phyloP scores from a whole-genome alignment of 2,888 invertebrate species.

The Nipponacmea schrenckii region DNA sequence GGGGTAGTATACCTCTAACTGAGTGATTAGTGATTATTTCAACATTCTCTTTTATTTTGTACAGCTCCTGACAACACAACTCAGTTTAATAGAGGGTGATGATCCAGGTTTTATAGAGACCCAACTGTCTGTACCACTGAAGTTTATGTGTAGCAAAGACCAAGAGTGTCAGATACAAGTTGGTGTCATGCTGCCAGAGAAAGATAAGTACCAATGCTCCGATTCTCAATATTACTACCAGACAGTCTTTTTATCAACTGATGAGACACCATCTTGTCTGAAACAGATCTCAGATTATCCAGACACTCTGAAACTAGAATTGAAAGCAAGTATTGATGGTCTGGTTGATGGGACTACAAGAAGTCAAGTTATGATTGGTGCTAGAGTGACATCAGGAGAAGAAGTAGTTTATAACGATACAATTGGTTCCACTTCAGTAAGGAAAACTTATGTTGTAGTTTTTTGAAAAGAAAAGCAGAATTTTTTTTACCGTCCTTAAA shows the following conservation, averaged over 20 bases:
- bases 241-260: constrained; percentile 17
- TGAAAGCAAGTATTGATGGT: constrained; percentile 40
- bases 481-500: too few species aligned
- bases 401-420: constrained; percentile 17
- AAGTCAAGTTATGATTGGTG: constrained; percentile 25
- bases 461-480: too few species aligned
- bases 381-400: constrained; percentile 23
- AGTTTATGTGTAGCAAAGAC: constrained; percentile 23
- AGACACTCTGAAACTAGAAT: constrained; percentile 22
- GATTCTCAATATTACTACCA: constrained; percentile 3
- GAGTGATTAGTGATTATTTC: too few species aligned
- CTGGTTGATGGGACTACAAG: constrained; percentile 36
- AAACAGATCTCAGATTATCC: constrained; percentile 19
- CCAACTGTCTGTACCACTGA: constrained; percentile 26
- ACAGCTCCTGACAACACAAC: constrained; percentile 4
- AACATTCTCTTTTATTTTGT: background rate
- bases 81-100: constrained; percentile 25
- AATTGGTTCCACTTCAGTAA: constrained; percentile 27
- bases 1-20: too few species aligned
- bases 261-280: background rate
- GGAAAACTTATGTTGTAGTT: background rate
- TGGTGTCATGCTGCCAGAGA: constrained; percentile 10
- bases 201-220: constrained; percentile 23
- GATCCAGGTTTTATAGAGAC: constrained; percentile 21
- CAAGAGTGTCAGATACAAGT: constrained; percentile 23